These are phyloP conservation scores for Dicyrtoma fusca DNA, from an alignment of 2,888 invertebrate species.

Conservation along the genomic window DNA sequence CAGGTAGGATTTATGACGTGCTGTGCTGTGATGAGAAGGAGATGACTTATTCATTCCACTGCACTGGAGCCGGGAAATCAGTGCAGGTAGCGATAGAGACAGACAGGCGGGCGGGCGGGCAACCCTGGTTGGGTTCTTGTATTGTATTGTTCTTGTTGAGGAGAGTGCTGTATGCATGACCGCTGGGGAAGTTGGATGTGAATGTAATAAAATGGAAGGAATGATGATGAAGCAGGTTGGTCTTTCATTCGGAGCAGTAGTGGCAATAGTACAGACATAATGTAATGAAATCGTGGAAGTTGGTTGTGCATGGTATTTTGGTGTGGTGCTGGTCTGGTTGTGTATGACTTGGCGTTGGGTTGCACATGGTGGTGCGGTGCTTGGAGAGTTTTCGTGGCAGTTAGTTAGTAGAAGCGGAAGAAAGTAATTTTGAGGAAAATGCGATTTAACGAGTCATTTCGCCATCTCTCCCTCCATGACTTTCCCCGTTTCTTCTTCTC, in stretches of 20 bases:
- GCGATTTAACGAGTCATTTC: conserved; percentile 57
- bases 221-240: conserved; percentile 21
- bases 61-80: neutral
- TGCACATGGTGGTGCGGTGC: conserved; percentile 18
- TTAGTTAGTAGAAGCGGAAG: conserved; percentile 51
- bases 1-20: too few relatives aligned
- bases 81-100: too few relatives aligned
- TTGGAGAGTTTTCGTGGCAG: conserved; percentile 38
- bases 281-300: too few relatives aligned
- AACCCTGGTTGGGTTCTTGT: neutral
- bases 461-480: conserved; percentile 44
- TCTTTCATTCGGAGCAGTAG: neutral
- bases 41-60: neutral
- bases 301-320: too few relatives aligned
- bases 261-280: too few relatives aligned
- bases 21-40: too few relatives aligned
- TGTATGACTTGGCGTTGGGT: neutral
- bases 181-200: neutral
- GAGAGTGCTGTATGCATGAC: conserved; percentile 10
- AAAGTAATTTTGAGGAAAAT: conserved; percentile 56
- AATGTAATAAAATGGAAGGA: conserved; percentile 17
- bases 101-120: too few relatives aligned
- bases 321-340: neutral
- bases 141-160: neutral
- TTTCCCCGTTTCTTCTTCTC: conserved; percentile 23